Conservation (phyloP, 30 jellyfish, hydroid and myxozoan genomes). For the Morbakka virulenta region DNA sequence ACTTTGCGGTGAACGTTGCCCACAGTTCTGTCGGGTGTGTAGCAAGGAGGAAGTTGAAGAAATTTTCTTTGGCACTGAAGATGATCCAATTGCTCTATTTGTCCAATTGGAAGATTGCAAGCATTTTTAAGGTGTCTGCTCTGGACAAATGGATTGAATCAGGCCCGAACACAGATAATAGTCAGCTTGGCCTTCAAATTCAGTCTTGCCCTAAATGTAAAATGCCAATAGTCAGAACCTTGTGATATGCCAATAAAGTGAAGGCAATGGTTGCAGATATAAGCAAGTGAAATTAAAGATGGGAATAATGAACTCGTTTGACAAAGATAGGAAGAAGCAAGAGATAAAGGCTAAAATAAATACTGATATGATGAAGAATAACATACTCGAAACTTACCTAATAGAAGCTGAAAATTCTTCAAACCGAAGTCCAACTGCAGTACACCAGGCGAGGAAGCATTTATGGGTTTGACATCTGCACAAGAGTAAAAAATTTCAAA, state of each 20-base stretch:
- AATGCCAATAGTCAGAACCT: constrained; percentile 29
- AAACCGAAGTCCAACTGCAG: no score
- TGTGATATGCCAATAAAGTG: constrained; percentile 47
- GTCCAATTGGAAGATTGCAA: constrained; percentile 6
- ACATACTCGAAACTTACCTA: no score
- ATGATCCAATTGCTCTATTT: constrained; percentile 9
- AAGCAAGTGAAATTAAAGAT: constrained; percentile 22
- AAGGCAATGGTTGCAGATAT: constrained; percentile 28
- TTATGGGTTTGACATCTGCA: no score
- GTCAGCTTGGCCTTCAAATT: not conserved
- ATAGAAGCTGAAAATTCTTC: no score
- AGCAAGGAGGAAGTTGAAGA: constrained; percentile 2
- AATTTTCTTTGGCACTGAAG: constrained; percentile 11
- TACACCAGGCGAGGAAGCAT: no score
- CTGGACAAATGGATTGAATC: constrained; percentile 42
- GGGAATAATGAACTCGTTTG: no score
- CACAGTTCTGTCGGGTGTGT: constrained; percentile 43
- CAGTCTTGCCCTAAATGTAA: constrained; percentile 74
- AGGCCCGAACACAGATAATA: not conserved
- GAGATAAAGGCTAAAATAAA: no score
- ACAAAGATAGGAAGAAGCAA: not conserved
- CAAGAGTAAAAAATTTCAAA: no score
- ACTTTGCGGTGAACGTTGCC: constrained; percentile 64
- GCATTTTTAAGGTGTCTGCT: constrained; percentile 21
- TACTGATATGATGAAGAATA: no score